phyloP scores from a whole-genome alignment of 2,888 invertebrate species.

The Leucophenga maculata region DNA sequence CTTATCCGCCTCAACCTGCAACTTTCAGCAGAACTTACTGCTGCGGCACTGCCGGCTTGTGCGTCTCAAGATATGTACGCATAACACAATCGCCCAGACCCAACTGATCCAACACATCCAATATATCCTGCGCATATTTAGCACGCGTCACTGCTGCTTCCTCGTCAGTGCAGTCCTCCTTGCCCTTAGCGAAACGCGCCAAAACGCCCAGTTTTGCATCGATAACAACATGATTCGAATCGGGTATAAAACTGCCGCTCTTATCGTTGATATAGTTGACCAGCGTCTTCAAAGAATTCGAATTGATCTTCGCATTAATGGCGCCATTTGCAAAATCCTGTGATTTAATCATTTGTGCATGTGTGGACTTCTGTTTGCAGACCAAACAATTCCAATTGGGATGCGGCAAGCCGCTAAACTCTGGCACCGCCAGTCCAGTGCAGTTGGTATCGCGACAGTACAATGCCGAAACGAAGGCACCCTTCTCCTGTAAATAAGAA shows the following conservation, averaged over 20 bases:
- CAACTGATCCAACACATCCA: conserved; percentile 67
- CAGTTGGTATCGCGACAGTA: conserved; percentile 73
- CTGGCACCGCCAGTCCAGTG: conserved; percentile 73
- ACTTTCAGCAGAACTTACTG: too few relatives aligned
- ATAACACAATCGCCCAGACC: conserved; percentile 69
- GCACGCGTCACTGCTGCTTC: conserved; percentile 59
- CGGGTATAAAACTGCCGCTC: conserved; percentile 67
- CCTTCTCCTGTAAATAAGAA: conserved; percentile 63
- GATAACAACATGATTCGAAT: conserved; percentile 67
- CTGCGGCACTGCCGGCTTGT: neutral
- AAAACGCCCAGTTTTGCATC: conserved; percentile 69
- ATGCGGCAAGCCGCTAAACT: conserved; percentile 75
- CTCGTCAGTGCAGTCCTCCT: conserved; percentile 62
- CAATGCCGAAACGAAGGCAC: conserved; percentile 67
- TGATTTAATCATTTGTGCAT: conserved; percentile 67
- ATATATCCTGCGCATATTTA: conserved; percentile 67
- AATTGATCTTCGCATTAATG: conserved; percentile 69
- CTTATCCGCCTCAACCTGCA: too few relatives aligned
- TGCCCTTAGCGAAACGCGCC: conserved; percentile 55
- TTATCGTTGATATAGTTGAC: conserved; percentile 69
- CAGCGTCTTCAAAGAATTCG: conserved; percentile 61
- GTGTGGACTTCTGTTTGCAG: conserved; percentile 73
- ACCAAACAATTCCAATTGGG: conserved; percentile 79
- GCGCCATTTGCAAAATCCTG: conserved; percentile 69
- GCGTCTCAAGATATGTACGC: conserved; percentile 64